These are phyloP conservation scores for Leucopsar rothschildi DNA, from an alignment of 2,113 vertebrate genomes.

Conservation along the genomic window DNA sequence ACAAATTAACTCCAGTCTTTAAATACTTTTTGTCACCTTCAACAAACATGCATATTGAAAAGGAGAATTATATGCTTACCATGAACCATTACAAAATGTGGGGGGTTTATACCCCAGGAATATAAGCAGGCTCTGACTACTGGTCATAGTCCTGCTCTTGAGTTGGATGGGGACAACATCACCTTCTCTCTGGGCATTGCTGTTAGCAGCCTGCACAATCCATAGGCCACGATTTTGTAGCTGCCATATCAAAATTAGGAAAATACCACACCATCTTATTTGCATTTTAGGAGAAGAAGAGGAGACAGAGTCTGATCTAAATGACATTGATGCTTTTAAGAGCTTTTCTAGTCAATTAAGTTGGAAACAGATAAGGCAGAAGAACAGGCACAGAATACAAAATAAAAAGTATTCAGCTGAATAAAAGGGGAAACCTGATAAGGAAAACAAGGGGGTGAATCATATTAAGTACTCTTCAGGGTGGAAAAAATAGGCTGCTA, in stretches of 20 bases:
- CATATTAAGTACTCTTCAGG: not conserved
- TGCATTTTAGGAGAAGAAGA: not conserved
- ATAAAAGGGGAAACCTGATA: conserved; percentile 20
- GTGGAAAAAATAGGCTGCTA: not conserved
- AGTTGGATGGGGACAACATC: not conserved
- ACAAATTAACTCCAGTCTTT: not conserved
- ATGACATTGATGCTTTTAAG: not conserved
- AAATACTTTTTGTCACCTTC: not conserved
- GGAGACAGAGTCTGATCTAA: not conserved
- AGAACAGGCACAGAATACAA: conserved; percentile 1
- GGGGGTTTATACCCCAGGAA: not conserved
- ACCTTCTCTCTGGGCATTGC: not conserved
- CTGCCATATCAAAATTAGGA: not conserved
- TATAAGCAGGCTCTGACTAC: not conserved
- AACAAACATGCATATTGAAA: accelerated
- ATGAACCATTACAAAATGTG: not conserved
- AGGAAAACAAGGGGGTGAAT: conserved; percentile 6
- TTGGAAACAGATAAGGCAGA: not conserved
- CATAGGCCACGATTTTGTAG: not conserved
- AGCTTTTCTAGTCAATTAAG: conserved; percentile 10
- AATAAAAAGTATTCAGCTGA: not conserved
- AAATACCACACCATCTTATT: not conserved
- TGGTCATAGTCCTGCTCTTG: not conserved
- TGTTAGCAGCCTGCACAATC: not conserved
- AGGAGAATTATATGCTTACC: not conserved